Base-by-base conservation (phyloP, 2,113 vertebrate genomes). In the Sardina pilchardus region DNA sequence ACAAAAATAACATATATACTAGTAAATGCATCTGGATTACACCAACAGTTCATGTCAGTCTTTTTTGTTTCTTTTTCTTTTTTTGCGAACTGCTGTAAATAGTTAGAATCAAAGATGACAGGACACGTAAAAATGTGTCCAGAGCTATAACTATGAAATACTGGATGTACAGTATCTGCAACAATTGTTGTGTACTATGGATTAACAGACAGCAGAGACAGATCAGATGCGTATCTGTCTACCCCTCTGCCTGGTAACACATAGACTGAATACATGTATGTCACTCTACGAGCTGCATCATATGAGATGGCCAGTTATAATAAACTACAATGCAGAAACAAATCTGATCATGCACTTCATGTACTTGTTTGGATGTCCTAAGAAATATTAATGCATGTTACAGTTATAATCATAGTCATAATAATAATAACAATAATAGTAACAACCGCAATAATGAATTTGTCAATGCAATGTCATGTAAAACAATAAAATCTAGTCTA, bases 301-400 rank as follows among this genome's bases (percentile, higher is more conserved):
- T 34, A 78, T 78, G 71, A 78, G 71, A 78, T 78, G 71, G 26
- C 14, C 34, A 39, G 71, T 30, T 14, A 78, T 78, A 71, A 53
- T 63, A 63, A 26, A 36, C 30, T 78, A 78, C 71, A 78, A 78
- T 78, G 71, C 71, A 78, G 71, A 78, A 78, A 36, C 71, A 78
- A 78, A 78, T 78, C 26, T 17, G 30, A 78, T 36, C 71, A 78
- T 78, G 71, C 71, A 78, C 30, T 78, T 78, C 71, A 78, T 78
- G 71, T 39, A 34, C 71, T 36, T 34, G 26, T 78, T 78, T 78
- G 26, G 26, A 34, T 78, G 71, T 78, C 71, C 71, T 78, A 78
- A 78, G 71, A 78, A 78, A 78, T 78, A 78, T 78, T 78, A 78
- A 78, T 78, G 71, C 71, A 78, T 78, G 71, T 78, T 14, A 75